Percentiles rank a stretch among this genome's conserved stretches.
Conservation (phyloP, 2,888 invertebrate species). For the Aricia artaxerxes region DNA sequence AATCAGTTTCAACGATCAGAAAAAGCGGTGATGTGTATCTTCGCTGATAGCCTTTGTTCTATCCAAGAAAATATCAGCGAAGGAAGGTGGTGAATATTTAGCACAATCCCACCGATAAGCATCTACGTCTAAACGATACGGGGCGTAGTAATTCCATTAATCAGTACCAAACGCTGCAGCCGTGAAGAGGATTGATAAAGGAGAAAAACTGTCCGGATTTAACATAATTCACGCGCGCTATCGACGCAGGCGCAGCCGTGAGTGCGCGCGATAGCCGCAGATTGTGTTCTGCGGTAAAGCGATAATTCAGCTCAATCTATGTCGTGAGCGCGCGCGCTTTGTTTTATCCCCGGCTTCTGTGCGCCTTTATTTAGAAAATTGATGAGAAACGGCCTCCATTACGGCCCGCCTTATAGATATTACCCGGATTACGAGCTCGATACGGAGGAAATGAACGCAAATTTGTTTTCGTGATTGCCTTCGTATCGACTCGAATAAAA, state of each 20-base stretch:
- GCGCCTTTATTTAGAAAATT: conserved; percentile 81
- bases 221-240: conserved; percentile 75
- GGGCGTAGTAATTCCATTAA: conserved; percentile 50
- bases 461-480: conserved; percentile 79
- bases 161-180: conserved; percentile 64
- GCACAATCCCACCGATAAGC: conserved; percentile 40
- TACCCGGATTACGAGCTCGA: conserved; percentile 62
- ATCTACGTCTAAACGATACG: conserved; percentile 45
- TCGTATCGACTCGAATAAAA: conserved; percentile 73
- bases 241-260: conserved; percentile 60
- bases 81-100: conserved; percentile 44
- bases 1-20: not conserved
- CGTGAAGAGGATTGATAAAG: conserved; percentile 69
- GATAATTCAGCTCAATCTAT: conserved; percentile 80
- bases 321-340: conserved; percentile 78
- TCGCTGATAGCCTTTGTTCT: not conserved
- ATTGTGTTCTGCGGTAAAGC: conserved; percentile 80
- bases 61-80: not conserved
- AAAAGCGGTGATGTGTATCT: not conserved
- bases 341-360: conserved; percentile 79
- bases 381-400: conserved; percentile 81
- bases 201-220: conserved; percentile 67
- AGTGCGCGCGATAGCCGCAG: conserved; percentile 51
- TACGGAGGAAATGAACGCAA: conserved; percentile 76
- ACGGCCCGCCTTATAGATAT: conserved; percentile 75